Conservation (phyloP, 2,113 vertebrate genomes). For the Oncorhynchus masou region DNA sequence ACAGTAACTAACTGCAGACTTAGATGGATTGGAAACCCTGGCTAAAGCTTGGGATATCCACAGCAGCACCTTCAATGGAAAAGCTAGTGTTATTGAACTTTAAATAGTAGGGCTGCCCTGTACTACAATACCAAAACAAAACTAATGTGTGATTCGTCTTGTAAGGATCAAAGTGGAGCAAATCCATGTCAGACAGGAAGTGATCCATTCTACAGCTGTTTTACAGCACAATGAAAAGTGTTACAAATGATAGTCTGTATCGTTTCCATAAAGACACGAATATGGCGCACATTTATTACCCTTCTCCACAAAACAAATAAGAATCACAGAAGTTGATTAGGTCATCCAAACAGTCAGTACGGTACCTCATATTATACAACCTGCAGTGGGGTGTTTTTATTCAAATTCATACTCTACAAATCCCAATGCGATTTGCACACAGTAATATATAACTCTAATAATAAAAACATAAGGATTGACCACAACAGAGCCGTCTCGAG, state of each 20-base stretch:
- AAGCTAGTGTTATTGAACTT: neutral
- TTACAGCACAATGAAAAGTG: neutral
- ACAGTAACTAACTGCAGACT: neutral
- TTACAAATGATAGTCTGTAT: neutral
- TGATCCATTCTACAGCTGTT: neutral
- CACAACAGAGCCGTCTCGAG: conserved; percentile 25
- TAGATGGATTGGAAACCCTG: neutral
- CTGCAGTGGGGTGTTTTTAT: neutral
- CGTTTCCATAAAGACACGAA: too few relatives aligned
- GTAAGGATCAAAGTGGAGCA: neutral
- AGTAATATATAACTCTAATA: neutral
- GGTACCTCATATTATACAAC: neutral
- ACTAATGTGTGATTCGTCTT: too few relatives aligned
- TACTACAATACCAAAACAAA: neutral
- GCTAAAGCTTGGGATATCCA: neutral
- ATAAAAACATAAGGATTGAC: conserved; percentile 7
- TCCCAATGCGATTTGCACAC: neutral
- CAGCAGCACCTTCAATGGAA: neutral
- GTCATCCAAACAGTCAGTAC: neutral
- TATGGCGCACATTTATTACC: neutral
- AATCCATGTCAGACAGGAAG: neutral
- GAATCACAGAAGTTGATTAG: neutral
- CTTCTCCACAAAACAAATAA: neutral
- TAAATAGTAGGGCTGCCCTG: neutral
- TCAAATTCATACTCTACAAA: neutral